These are phyloP conservation scores for Heliothis subflexa DNA, from an alignment of 1,140 invertebrate species.

Conservation along the genomic window DNA sequence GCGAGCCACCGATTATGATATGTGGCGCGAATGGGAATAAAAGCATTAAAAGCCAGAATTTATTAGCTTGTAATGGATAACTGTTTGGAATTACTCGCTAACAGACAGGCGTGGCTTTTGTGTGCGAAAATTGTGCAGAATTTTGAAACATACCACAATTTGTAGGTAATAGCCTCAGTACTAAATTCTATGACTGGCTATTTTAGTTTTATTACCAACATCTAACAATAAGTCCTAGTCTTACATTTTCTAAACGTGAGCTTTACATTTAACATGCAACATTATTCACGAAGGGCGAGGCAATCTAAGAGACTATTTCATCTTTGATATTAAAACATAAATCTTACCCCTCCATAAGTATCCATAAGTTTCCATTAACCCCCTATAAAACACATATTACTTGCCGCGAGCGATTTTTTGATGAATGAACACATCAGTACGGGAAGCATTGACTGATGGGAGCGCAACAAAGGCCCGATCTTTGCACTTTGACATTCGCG, in stretches of 20 bases:
- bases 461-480: conserved; percentile 65
- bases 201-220: too few relatives aligned
- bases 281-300: background rate
- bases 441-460: conserved; percentile 68
- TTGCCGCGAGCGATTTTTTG: conserved; percentile 68
- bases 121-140: background rate
- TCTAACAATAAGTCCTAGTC: too few relatives aligned
- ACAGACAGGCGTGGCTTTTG: background rate
- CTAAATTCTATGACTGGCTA: too few relatives aligned
- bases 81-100: conserved; percentile 21
- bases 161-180: too few relatives aligned
- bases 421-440: conserved; percentile 75
- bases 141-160: background rate
- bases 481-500: conserved; percentile 79
- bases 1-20: conserved; percentile 46
- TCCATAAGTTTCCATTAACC: conserved; percentile 25
- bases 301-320: background rate
- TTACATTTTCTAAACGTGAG: too few relatives aligned
- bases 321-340: background rate
- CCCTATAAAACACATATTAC: conserved; percentile 38
- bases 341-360: conserved; percentile 4
- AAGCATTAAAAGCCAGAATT: conserved; percentile 21
- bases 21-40: conserved; percentile 37
- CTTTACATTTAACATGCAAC: background rate
- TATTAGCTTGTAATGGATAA: conserved; percentile 20